Base-by-base conservation (phyloP, 2,113 vertebrate species). In the Edolisoma coerulescens region DNA sequence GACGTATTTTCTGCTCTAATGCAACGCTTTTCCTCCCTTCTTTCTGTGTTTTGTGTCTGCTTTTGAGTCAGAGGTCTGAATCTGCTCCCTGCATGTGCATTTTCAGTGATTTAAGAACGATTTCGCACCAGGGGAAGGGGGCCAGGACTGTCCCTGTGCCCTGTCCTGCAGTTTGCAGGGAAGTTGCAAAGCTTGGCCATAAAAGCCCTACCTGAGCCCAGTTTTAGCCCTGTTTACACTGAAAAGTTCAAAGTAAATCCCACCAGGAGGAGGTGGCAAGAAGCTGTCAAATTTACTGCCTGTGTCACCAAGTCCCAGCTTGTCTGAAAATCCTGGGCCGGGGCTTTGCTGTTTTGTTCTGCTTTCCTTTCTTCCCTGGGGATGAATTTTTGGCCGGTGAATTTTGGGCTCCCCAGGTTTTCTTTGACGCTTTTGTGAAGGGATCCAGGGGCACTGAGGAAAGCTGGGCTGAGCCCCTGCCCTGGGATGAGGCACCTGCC, bases 341-440 rank as follows among this genome's bases (percentile, higher is more conserved):
- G 79, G 80, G 76, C 80, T 90, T 82, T 56, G 87, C 84, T 73
- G 85, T 32, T 97, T 97, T 91, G 82, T 91, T 85, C 88, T 83
- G 74, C 10, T 79, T 94, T 90, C 71, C 84, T 91, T 94, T 91
- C 84, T 94, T 83, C 56, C 77, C 77, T 11, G 52, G 77, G 74
- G 59, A 89, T 53, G 57, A 52, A 75, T 39, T 96, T 95, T 78
- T 92, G 56, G 79, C 54, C 35, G 20, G 52, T 35, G 77, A 94
- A 49, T 96, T 96, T 95, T 75, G 81, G 78, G 45, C 78, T 94
- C 91, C 87, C 53, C 61, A 45, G 81, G 84, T 89, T 95, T 93
- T 64, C 87, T 96, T 63, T 94, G 89, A 78, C 3, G 0, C 84
- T 89, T 97, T 90, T 96, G 92, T 90, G 86, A 53, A 61, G 85